These are phyloP conservation scores for Muraenolepis orangiensis DNA, from an alignment of 2,797 vertebrate species.

Conservation along the genomic window DNA sequence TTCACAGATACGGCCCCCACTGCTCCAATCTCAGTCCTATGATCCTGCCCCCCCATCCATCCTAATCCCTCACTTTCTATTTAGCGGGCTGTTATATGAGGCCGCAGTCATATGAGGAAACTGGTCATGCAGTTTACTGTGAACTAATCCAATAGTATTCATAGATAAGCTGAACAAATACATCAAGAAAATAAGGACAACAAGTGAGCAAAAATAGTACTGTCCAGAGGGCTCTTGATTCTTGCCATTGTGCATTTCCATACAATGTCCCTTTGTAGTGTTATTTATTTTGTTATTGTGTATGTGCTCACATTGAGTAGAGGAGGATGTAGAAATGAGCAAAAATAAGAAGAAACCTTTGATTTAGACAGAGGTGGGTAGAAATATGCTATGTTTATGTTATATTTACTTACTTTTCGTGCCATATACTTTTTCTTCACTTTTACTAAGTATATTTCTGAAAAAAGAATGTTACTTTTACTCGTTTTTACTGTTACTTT, in stretches of 20 bases:
- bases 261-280: background rate
- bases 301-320: background rate
- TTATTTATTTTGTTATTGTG: background rate
- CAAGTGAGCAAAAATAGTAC: background rate
- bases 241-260: background rate
- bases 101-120: slow-evolving; percentile 22
- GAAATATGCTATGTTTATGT: too few relatives aligned
- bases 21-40: slow-evolving; percentile 34
- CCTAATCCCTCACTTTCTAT: slow-evolving; percentile 57
- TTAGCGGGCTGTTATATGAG: slow-evolving; percentile 41
- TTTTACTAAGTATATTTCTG: too few relatives aligned
- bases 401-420: too few relatives aligned
- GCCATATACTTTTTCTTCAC: too few relatives aligned
- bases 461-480: too few relatives aligned
- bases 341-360: too few relatives aligned
- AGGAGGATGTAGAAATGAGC: background rate
- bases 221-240: background rate
- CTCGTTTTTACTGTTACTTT: too few relatives aligned
- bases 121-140: background rate
- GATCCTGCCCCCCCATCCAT: slow-evolving; percentile 38
- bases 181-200: background rate
- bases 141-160: background rate
- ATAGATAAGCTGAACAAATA: background rate
- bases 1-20: slow-evolving; percentile 38
- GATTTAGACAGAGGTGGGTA: too few relatives aligned